These are phyloP conservation scores for Epinephelus moara DNA, from an alignment of 2,113 vertebrate genomes.

Conservation along the genomic window DNA sequence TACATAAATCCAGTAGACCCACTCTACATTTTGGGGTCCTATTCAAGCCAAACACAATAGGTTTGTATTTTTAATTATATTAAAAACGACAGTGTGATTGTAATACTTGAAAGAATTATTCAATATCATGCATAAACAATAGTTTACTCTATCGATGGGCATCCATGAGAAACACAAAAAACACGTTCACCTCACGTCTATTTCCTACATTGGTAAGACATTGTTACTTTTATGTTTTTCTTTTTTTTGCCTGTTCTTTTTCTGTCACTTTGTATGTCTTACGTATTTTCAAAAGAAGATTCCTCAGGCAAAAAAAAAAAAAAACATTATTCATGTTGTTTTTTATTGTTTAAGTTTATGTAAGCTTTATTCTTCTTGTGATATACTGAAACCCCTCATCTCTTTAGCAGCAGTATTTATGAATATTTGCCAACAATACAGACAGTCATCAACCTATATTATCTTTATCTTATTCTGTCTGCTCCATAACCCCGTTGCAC, in stretches of 20 bases:
- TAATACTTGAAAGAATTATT: too few relatives aligned
- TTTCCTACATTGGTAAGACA: too few relatives aligned
- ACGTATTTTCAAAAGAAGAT: neutral
- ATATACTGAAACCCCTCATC: neutral
- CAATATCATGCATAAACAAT: too few relatives aligned
- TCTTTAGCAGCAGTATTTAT: constrained; percentile 10
- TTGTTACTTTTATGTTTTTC: neutral
- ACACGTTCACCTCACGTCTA: too few relatives aligned
- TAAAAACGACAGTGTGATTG: too few relatives aligned
- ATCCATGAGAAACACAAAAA: too few relatives aligned
- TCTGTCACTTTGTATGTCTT: neutral
- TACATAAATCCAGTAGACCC: too few relatives aligned
- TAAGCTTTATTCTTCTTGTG: neutral
- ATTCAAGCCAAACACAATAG: too few relatives aligned
- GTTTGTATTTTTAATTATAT: too few relatives aligned
- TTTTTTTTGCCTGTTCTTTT: neutral
- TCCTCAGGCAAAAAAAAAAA: neutral
- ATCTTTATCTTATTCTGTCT: constrained; percentile 82
- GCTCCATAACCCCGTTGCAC: constrained; percentile 83
- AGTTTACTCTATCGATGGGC: too few relatives aligned
- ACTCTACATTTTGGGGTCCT: too few relatives aligned
- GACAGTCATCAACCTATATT: constrained; percentile 88
- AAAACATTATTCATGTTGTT: neutral
- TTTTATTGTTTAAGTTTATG: neutral
- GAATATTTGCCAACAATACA: constrained; percentile 78